Evolutionary conservation across 2,888 invertebrate species (phyloP).

Genomic region (Drosophila anceps): DNA sequence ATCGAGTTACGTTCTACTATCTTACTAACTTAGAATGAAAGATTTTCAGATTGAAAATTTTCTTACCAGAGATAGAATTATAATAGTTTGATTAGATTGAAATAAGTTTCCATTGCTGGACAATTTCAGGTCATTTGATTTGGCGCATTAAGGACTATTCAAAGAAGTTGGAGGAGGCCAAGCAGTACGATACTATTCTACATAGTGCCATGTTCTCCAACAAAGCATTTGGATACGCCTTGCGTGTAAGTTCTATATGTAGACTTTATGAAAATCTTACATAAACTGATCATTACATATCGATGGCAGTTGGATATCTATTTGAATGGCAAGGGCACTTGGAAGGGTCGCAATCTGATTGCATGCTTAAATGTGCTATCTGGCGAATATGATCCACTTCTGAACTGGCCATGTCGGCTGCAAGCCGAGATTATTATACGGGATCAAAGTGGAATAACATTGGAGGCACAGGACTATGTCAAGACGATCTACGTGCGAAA

Average conservation of each 20-base stretch:
- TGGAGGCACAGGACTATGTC: constrained; percentile 87
- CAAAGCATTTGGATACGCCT: constrained; percentile 90
- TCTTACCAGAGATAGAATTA: too few relatives aligned
- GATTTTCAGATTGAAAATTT: too few relatives aligned
- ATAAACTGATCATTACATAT: background rate
- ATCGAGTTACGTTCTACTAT: too few relatives aligned
- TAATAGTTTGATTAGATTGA: background rate
- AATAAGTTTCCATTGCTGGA: background rate
- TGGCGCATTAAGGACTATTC: constrained; percentile 90
- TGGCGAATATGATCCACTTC: constrained; percentile 90
- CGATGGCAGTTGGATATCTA: constrained; percentile 88
- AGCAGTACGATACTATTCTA: constrained; percentile 88
- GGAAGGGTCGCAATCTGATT: constrained; percentile 91
- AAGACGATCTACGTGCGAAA: constrained; percentile 88
- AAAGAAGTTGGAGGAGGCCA: constrained; percentile 89
- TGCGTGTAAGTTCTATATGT: constrained; percentile 86
- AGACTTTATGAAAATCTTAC: constrained; percentile 13
- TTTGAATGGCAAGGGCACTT: constrained; percentile 91
- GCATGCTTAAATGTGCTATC: constrained; percentile 89
- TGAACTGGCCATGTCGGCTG: constrained; percentile 91
- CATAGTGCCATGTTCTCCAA: constrained; percentile 90
- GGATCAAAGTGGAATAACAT: constrained; percentile 87
- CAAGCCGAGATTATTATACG: constrained; percentile 88
- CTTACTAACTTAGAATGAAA: too few relatives aligned
- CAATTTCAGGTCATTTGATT: constrained; percentile 86